Conservation (phyloP, 2,113 vertebrate species). For the Trematomus loennbergii region DNA sequence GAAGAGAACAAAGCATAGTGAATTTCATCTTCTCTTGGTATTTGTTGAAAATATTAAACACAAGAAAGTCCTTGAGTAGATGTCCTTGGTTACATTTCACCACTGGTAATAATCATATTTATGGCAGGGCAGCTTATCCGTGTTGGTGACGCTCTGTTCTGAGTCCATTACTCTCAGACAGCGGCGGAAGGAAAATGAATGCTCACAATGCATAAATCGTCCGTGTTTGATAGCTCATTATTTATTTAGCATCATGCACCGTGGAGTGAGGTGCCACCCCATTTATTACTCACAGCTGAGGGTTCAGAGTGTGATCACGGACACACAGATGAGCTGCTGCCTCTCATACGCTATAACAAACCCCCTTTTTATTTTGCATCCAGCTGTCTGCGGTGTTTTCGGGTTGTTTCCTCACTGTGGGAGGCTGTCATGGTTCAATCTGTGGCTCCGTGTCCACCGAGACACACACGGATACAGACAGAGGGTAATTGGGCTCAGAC, state of each 20-base stretch:
- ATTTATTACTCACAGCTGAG: constrained; percentile 49
- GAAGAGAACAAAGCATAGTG: too few species aligned
- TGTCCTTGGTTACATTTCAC: too few species aligned
- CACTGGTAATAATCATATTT: too few species aligned
- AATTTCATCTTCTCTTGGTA: too few species aligned
- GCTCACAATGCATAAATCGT: constrained; percentile 38
- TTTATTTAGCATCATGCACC: constrained; percentile 64
- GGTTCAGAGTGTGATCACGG: constrained; percentile 17
- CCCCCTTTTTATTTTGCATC: neutral
- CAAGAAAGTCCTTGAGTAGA: too few species aligned
- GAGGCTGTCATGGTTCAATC: constrained; percentile 37
- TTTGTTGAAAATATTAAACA: too few species aligned
- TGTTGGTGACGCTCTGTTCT: constrained; percentile 37
- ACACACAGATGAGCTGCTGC: constrained; percentile 7
- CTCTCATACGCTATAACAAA: constrained; percentile 17
- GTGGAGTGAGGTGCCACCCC: constrained; percentile 26
- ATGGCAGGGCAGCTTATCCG: constrained; percentile 42
- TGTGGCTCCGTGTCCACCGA: constrained; percentile 34
- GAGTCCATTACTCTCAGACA: constrained; percentile 52
- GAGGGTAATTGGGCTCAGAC: constrained; percentile 69
- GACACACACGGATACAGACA: constrained; percentile 52
- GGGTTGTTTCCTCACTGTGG: constrained; percentile 15
- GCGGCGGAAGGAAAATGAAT: constrained; percentile 47
- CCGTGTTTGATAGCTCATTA: constrained; percentile 58
- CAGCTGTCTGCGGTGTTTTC: constrained; percentile 15